Base-by-base conservation (phyloP, 2,888 invertebrate genomes). In the Plemyria rubiginata region DNA sequence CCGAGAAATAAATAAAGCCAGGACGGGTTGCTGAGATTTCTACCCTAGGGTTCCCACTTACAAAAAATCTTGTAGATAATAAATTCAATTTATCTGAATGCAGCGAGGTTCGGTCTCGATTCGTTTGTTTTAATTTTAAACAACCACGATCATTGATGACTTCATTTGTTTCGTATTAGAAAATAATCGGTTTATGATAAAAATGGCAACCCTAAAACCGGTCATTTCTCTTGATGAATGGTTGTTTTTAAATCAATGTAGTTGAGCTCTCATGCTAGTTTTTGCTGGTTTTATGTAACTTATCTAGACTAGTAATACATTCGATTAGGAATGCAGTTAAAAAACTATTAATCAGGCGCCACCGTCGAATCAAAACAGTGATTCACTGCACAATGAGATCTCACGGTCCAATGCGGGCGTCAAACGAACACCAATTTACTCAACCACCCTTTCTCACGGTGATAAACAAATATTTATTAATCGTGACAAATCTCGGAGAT, bases 321-420 rank as follows among this genome's bases (percentile, higher is more conserved):
- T 22, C 22, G 60, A 62, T 40, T 67, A 71, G 71, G 76, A 76
- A 49, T 82, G 79, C 77, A 78, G 78, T 82, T 81, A 41, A 41
- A 52, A 80, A 87, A 52, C 40, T 51, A 38, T 38, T 36, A 28
- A 87, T 89, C 87, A 85, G 60, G 63, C 63, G 63, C 63, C 60
- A 87, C 51, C 54, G 32, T 87, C 82, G 82, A 86, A 86, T 87
- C 86, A 85, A 87, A 87, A 85, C 85, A 86, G 78, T 87, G 88
- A 86, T 85, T 90, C 85, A 86, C 54, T 29, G 12, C 45, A 71
- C 70, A 71, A 69, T 71, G 86, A 83, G 80, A 85, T 91, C 92
- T 87, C 92, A 88, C 91, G 90, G 81, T 88, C 78, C 80, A 82
- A 91, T 90, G 92, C 92, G 90, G 91, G 89, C 88, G 85, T 85